Base-by-base conservation (phyloP, 2,113 vertebrate species). In the Cottus gobio region DNA sequence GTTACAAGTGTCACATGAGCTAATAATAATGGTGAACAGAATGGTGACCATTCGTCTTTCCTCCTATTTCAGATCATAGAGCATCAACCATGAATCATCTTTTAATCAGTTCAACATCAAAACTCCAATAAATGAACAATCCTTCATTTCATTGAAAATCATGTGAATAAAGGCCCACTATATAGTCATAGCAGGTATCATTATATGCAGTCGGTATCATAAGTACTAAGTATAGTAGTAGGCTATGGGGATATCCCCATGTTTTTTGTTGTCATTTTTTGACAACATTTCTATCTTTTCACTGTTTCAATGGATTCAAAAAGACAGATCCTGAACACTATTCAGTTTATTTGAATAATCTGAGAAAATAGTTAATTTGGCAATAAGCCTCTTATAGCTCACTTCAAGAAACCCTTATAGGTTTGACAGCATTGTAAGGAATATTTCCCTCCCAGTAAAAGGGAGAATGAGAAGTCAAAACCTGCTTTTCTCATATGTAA, bases 191-290 rank as follows among this genome's bases (percentile, higher is more conserved):
- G 42, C 62, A 64, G 57, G n/a, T 62, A 30, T 57, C 22, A 61
- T 58, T 57, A 28, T 34, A 77, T 75, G 67, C 56, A 71, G 48
- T 77, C 50, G 2, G 72, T 82, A 79, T 36, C 78, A 62, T 62
- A 80, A 85, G 77, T 76, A 82, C 24, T 75, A 79, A 50, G 69
- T 60, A 28, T 50, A n/a, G n/a, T n/a, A n/a, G n/a, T n/a, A n/a
- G n/a, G n/a, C n/a, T n/a, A 31, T 54, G 73, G 34, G 34, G 34
- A 34, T 6, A 34, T 5, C 34, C n/a, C n/a, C n/a, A n/a, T n/a
- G n/a, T n/a, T n/a, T n/a, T n/a, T n/a, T n/a, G n/a, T n/a, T n/a
- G n/a, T n/a, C n/a, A 34, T 5, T 34, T 34, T 34, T 42, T 48
- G 18, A 46, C 50, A 54, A 65, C 58, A 46, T 22, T 71, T 7